A percentile compares a stretch with the other conserved stretches of the same genome.
phyloP scores from a whole-genome alignment of 2,888 invertebrate genomes.

The Pachymerium ferrugineum region DNA sequence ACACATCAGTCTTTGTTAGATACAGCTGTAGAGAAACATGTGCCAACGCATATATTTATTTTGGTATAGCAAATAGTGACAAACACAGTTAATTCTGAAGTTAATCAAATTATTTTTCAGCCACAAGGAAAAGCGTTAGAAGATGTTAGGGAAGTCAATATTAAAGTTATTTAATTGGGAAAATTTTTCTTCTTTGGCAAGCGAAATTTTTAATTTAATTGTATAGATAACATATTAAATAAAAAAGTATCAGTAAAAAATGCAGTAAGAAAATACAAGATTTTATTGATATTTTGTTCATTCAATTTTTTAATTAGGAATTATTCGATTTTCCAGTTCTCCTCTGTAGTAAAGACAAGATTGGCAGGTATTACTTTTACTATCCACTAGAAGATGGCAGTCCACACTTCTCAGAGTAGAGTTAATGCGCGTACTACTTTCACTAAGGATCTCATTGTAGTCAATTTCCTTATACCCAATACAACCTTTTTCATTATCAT shows the following conservation, averaged over 20 bases:
- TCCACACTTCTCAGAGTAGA: not conserved
- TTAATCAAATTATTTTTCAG: not conserved
- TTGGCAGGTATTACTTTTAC: not conserved
- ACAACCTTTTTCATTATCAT: not conserved
- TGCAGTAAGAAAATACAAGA: not conserved
- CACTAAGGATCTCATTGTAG: not conserved
- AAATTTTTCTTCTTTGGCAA: no score
- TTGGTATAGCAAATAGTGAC: slow-evolving; percentile 2
- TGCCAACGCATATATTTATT: slow-evolving; percentile 36
- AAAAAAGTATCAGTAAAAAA: no score
- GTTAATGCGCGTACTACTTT: not conserved
- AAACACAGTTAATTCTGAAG: not conserved
- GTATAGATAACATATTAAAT: no score
- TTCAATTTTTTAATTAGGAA: no score
- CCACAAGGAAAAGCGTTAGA: not conserved
- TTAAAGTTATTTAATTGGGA: not conserved
- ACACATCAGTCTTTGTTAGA: slow-evolving; percentile 29
- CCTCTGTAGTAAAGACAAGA: not conserved
- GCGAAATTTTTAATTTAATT: no score
- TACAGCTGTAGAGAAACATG: slow-evolving; percentile 11
- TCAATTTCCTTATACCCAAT: not conserved
- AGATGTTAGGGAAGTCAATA: not conserved
- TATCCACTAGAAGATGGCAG: not conserved
- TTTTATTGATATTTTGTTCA: no score
- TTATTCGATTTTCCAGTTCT: not conserved